Base-by-base conservation (phyloP, 2,797 vertebrate species). In the Alectoris magna region DNA sequence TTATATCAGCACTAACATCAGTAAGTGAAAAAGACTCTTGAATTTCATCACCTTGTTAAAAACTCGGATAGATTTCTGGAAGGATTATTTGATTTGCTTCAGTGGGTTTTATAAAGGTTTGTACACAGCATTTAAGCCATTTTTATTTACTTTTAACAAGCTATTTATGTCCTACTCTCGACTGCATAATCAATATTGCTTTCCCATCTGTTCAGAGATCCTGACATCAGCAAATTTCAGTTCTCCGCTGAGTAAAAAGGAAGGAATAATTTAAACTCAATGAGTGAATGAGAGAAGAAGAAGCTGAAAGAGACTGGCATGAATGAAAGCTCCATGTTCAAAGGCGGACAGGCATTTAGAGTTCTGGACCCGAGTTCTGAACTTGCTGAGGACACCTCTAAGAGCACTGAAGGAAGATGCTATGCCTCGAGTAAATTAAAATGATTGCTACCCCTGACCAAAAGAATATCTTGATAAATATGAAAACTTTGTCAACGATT, bases 141-240 rank as follows among this genome's bases (percentile, higher is more conserved):
- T 96, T 90, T 95, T 94, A 96, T 95, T 96, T 96, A 95, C 92
- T 96, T 87, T 78, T 92, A 96, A 95, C 92, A 94, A 95, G 92
- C 91, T 94, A 89, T 95, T 95, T 95, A 87, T 73, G 82, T 67
- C 70, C 56, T 86, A 4, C 82, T 89, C 76, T 95, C 76, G 67
- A 68, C 82, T 94, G 92, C 76, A 84, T 93, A 89, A 95, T 96
- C 95, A 95, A 94, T 95, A 95, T 31, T 68, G 55, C 68, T 95
- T 31, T 95, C 41, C 79, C 92, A 94, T 95, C 96, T 96, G 92
- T 92, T 96, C 63, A 2, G 17, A 91, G 87, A 88, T 73, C 82
- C 90, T 64, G 84, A 95, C 93, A 93, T 92, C 93, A 95, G 92
- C 95, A 95, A 60, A 93, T 94, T 85, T 85, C 67, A 87, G 5